Conservation (phyloP, 2,888 invertebrate species). For the Phytoseiulus persimilis region DNA sequence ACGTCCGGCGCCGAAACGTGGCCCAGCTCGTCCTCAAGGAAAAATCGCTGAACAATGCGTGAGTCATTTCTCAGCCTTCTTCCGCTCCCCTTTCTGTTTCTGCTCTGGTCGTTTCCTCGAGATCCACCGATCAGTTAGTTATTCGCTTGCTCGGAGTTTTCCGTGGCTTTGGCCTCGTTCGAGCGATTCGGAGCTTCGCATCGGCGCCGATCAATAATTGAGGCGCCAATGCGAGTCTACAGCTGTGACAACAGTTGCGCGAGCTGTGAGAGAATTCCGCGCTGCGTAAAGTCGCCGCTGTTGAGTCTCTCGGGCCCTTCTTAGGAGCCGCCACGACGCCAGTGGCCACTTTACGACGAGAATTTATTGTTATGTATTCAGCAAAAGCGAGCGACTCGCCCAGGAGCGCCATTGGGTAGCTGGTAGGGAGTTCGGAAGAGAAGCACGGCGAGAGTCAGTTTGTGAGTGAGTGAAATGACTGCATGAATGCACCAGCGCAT, state of each 20-base stretch:
- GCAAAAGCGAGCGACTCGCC: not conserved
- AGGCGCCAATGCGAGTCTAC: not conserved
- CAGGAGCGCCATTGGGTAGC: not conserved
- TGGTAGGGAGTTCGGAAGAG: not conserved
- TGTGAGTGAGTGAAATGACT: not conserved
- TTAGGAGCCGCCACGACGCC: not conserved
- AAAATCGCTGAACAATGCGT: too few relatives aligned
- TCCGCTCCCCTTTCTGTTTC: too few relatives aligned
- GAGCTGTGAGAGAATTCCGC: not conserved
- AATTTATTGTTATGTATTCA: slow-evolving; percentile 5
- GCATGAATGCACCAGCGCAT: not conserved
- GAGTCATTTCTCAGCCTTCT: too few relatives aligned
- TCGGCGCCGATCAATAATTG: not conserved
- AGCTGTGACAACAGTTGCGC: not conserved
- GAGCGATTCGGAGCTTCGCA: not conserved
- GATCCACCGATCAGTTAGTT: not conserved
- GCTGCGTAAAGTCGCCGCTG: not conserved
- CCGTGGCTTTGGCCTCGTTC: not conserved
- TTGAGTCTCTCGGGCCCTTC: not conserved
- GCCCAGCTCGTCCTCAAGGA: too few relatives aligned
- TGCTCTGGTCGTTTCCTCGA: too few relatives aligned
- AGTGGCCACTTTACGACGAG: not conserved
- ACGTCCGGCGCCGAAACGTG: too few relatives aligned
- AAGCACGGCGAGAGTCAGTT: not conserved
- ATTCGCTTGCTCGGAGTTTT: not conserved